These are phyloP conservation scores for Choloepus didactylus DNA, from an alignment of 2,797 vertebrate species.

Conservation along the genomic window DNA sequence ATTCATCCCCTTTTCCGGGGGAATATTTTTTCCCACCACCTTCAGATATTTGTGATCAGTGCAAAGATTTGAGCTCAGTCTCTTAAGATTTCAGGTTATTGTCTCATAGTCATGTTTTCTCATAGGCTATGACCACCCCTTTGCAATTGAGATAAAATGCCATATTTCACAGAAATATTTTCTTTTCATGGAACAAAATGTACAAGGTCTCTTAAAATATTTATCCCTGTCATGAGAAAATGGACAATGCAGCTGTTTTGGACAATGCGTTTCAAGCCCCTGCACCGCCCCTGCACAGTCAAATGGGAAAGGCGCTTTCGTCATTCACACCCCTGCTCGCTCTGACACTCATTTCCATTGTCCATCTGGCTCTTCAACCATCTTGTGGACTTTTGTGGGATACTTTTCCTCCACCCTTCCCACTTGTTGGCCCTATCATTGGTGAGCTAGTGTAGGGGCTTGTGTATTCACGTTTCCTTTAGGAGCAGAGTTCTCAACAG, in stretches of 20 bases:
- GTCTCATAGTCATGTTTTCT: neutral
- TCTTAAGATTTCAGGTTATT: neutral
- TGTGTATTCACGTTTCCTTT: neutral
- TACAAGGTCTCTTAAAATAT: conserved; percentile 9
- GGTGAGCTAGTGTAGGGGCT: neutral
- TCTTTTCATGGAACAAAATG: neutral
- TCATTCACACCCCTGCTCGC: neutral
- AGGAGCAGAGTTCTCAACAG: neutral
- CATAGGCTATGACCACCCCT: neutral
- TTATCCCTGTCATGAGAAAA: conserved; percentile 17
- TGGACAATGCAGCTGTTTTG: neutral
- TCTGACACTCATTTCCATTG: neutral
- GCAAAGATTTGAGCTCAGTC: neutral
- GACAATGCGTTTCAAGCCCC: neutral
- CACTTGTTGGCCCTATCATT: neutral
- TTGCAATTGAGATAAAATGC: neutral
- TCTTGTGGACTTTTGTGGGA: neutral
- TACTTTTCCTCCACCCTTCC: neutral
- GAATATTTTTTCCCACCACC: neutral
- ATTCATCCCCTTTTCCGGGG: neutral
- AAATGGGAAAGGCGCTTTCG: neutral
- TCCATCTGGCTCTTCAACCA: neutral
- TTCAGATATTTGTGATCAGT: neutral
- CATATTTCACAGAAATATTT: conserved; percentile 44
- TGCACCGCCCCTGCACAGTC: too few relatives aligned